Percentiles rank a stretch among this genome's conserved stretches.
These are phyloP conservation scores for Nansenia antarctica DNA, from an alignment of 2,113 vertebrate species.

Conservation along the genomic window DNA sequence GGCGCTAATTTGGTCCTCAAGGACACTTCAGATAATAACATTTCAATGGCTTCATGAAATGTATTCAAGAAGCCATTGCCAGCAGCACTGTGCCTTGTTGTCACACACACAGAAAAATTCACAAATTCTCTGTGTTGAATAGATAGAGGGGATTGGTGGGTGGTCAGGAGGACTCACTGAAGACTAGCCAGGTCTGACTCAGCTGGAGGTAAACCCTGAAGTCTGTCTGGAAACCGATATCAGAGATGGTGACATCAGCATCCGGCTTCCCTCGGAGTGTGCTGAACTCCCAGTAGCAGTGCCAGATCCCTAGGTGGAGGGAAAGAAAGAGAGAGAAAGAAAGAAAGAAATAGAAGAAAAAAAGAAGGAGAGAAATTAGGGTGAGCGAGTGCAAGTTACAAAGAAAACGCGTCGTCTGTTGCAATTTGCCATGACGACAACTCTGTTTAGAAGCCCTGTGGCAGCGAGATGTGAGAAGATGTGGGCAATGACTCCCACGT, in stretches of 20 bases:
- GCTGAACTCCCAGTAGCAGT: slow-evolving; percentile 86
- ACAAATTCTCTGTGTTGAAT: no score
- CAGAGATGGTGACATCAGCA: slow-evolving; percentile 79
- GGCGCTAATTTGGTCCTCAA: not conserved
- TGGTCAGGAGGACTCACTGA: slow-evolving; percentile 81
- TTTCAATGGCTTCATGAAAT: no score
- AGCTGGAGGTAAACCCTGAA: slow-evolving; percentile 86
- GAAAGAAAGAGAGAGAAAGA: not conserved
- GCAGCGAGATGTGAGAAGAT: not conserved
- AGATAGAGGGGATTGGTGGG: not conserved
- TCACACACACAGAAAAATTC: no score
- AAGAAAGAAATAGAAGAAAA: not conserved
- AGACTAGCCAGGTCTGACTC: slow-evolving; percentile 90
- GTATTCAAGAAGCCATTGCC: no score
- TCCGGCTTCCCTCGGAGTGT: slow-evolving; percentile 74
- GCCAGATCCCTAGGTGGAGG: slow-evolving; percentile 82
- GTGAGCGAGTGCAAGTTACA: not conserved
- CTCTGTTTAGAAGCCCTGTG: not conserved
- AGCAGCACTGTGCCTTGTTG: no score
- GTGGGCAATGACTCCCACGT: not conserved
- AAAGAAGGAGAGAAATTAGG: not conserved
- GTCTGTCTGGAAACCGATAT: slow-evolving; percentile 88
- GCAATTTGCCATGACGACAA: slow-evolving; percentile 6
- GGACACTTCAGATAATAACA: no score
- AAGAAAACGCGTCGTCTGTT: not conserved